Evolutionary conservation across 2,797 vertebrate species (phyloP).

Genomic region (Petrocephalus schoutedeni): DNA sequence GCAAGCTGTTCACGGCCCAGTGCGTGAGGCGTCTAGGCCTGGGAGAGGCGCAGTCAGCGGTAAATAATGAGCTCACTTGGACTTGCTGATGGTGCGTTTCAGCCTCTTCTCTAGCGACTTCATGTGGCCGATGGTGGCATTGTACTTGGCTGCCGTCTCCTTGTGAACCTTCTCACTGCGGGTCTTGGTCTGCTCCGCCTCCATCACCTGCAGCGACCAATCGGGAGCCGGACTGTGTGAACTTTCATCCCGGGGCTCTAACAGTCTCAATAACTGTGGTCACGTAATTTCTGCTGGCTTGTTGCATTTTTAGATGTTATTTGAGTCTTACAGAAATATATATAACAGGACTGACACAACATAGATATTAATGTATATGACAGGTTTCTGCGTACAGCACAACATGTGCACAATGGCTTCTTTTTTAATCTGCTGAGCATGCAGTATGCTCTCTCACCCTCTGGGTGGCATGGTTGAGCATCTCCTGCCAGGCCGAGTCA

Average conservation of each 20-base stretch:
- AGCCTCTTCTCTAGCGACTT: conserved; percentile 93
- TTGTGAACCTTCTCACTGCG: conserved; percentile 83
- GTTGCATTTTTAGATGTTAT: neutral
- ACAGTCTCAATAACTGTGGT: neutral
- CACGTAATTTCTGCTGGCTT: neutral
- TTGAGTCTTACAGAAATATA: neutral
- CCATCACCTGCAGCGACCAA: conserved; percentile 79
- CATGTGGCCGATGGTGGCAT: conserved; percentile 83
- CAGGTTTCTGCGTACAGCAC: neutral
- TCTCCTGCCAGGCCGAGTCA: conserved; percentile 97
- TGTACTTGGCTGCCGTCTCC: conserved; percentile 86
- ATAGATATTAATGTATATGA: neutral
- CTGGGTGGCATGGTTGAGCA: conserved; percentile 96
- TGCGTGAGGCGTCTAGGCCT: neutral
- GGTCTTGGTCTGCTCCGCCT: conserved; percentile 85
- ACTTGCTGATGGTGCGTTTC: conserved; percentile 91
- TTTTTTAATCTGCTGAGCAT: neutral
- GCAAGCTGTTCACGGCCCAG: neutral
- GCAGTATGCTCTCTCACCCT: conserved; percentile 62
- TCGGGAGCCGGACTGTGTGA: neutral
- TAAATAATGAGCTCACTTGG: conserved; percentile 67
- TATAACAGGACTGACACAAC: neutral
- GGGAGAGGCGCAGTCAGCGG: neutral
- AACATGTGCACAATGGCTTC: neutral
- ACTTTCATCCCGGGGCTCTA: neutral